phyloP scores from a whole-genome alignment of 2,888 invertebrate genomes.

The Calephelis perditalis region DNA sequence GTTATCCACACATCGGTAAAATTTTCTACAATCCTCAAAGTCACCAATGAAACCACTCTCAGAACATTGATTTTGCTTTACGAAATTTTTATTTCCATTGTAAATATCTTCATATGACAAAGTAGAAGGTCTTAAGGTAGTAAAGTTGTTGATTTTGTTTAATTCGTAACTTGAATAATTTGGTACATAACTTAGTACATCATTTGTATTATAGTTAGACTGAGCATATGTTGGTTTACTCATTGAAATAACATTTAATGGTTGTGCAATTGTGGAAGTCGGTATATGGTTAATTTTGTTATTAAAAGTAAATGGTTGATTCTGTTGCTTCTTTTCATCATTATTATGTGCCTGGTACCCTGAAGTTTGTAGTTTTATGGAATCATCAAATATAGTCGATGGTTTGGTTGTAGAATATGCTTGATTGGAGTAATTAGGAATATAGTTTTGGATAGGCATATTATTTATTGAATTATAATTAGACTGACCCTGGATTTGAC shows the following conservation, averaged over 20 bases:
- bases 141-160: background rate
- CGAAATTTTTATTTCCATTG: constrained; percentile 35
- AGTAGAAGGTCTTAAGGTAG: background rate
- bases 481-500: background rate
- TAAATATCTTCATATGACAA: background rate
- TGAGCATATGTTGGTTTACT: background rate
- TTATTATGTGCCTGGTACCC: background rate
- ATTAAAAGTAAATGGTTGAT: constrained; percentile 1
- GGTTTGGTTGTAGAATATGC: background rate
- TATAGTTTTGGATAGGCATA: background rate
- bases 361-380: background rate
- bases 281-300: constrained; percentile 8
- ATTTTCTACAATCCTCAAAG: constrained; percentile 78
- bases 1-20: constrained; percentile 81
- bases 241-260: background rate
- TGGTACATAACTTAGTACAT: background rate
- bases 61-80: constrained; percentile 34
- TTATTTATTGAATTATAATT: background rate
- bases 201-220: background rate
- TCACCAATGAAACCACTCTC: constrained; percentile 79
- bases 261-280: background rate
- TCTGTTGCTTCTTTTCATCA: background rate
- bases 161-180: background rate
- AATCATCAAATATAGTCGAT: background rate
- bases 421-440: background rate